Evolutionary conservation across 2,797 vertebrate species (phyloP).

Genomic region (Thalassophryne amazonica): DNA sequence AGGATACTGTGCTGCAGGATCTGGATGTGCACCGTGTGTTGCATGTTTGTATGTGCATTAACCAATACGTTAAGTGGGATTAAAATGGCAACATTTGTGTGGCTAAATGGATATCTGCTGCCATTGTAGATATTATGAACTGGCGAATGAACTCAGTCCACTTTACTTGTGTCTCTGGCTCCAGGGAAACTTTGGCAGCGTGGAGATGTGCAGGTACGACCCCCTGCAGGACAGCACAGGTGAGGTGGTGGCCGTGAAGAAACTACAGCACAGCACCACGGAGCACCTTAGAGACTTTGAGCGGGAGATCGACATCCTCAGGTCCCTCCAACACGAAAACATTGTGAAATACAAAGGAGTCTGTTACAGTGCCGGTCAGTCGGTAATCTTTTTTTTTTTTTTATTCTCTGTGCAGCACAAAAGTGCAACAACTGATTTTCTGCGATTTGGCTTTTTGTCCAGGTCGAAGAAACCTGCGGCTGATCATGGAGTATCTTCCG

Average conservation of each 20-base stretch:
- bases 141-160: background rate
- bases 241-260: constrained; percentile 97
- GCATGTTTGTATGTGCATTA: no score
- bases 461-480: constrained; percentile 90
- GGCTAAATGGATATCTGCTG: no score
- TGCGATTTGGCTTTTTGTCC: constrained; percentile 12
- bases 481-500: constrained; percentile 98
- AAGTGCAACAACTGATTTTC: background rate
- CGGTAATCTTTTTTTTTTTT: background rate
- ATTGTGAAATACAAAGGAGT: constrained; percentile 98
- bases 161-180: background rate
- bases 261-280: constrained; percentile 93
- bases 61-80: no score
- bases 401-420: background rate
- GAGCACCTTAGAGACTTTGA: constrained; percentile 95
- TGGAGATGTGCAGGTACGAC: constrained; percentile 98
- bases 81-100: no score
- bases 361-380: constrained; percentile 97
- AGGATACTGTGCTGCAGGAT: no score
- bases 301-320: constrained; percentile 96
- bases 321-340: constrained; percentile 96
- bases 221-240: constrained; percentile 95
- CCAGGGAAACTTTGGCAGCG: constrained; percentile 98
- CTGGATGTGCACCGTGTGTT: no score
- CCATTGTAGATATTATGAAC: no score